Percentiles rank a stretch among this genome's conserved stretches.
Evolutionary conservation across 2,888 invertebrate species (phyloP).

Genomic region (Melanotus villosus): DNA sequence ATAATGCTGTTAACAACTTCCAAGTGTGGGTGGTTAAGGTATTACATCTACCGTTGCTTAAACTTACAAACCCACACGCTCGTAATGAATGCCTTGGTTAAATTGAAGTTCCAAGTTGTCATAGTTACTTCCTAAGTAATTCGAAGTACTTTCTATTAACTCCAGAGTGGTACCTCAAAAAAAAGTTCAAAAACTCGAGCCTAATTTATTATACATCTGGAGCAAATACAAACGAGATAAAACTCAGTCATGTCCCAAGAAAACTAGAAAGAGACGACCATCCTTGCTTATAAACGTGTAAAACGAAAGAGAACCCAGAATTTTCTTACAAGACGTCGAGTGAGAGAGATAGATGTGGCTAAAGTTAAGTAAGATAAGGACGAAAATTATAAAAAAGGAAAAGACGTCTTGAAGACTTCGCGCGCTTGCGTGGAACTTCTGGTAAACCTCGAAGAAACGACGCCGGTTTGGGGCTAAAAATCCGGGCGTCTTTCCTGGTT

Average conservation of each 20-base stretch:
- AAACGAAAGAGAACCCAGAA: constrained; percentile 33
- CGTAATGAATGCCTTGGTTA: too few species aligned
- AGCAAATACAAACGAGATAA: constrained; percentile 36
- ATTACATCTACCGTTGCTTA: too few species aligned
- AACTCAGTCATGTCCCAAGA: constrained; percentile 23
- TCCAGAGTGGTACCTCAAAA: neutral
- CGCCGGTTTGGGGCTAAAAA: constrained; percentile 71
- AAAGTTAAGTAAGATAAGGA: constrained; percentile 49
- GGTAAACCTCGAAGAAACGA: constrained; percentile 71
- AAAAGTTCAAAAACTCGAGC: neutral
- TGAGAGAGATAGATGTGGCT: constrained; percentile 39
- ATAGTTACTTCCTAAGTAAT: too few species aligned
- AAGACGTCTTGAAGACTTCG: constrained; percentile 64
- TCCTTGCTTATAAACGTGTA: constrained; percentile 18
- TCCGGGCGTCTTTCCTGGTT: constrained; percentile 70
- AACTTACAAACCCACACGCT: too few species aligned
- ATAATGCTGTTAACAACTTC: too few species aligned
- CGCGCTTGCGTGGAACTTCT: constrained; percentile 66
- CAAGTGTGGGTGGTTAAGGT: too few species aligned
- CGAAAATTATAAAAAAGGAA: constrained; percentile 60
- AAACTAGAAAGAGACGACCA: constrained; percentile 36
- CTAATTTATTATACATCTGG: constrained; percentile 34
- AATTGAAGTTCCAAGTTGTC: too few species aligned
- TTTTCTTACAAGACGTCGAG: constrained; percentile 46
- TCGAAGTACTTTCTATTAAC: too few species aligned